A percentile compares a stretch with the other conserved stretches of the same genome.
Evolutionary conservation across 2,888 invertebrate genomes (phyloP).

Genomic region (Habrosyne pyritoides): DNA sequence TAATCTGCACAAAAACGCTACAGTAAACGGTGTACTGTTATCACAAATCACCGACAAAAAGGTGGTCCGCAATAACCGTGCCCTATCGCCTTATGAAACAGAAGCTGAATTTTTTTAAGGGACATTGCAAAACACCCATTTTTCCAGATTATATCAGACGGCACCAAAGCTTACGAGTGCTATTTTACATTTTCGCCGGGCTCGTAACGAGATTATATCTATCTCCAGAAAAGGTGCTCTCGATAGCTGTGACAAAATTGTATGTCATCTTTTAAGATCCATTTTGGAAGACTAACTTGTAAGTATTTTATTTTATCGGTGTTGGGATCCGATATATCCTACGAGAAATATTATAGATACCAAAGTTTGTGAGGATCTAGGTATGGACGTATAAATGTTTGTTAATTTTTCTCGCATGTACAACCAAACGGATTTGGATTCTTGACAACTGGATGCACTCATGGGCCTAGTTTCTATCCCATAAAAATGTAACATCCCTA

Average conservation of each 20-base stretch:
- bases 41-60: conserved; percentile 8
- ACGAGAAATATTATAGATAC: no score
- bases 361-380: no score
- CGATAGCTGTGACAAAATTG: neutral
- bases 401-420: no score
- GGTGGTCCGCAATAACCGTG: conserved; percentile 6
- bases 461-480: no score
- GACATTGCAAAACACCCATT: conserved; percentile 10
- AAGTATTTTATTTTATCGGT: neutral
- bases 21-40: neutral
- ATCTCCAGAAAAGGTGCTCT: conserved; percentile 6
- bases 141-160: conserved; percentile 9
- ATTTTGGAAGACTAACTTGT: neutral
- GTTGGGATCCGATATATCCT: neutral
- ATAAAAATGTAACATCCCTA: no score
- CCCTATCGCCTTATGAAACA: conserved; percentile 9
- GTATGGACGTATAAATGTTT: no score
- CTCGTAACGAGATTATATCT: conserved; percentile 8
- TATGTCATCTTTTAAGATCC: neutral
- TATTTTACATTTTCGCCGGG: conserved; percentile 7
- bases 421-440: no score
- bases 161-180: conserved; percentile 7
- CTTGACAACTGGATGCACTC: no score
- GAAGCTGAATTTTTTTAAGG: neutral
- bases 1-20: neutral